These are phyloP conservation scores for Eurytoma californica DNA, from an alignment of 2,888 invertebrate genomes.

Conservation along the genomic window DNA sequence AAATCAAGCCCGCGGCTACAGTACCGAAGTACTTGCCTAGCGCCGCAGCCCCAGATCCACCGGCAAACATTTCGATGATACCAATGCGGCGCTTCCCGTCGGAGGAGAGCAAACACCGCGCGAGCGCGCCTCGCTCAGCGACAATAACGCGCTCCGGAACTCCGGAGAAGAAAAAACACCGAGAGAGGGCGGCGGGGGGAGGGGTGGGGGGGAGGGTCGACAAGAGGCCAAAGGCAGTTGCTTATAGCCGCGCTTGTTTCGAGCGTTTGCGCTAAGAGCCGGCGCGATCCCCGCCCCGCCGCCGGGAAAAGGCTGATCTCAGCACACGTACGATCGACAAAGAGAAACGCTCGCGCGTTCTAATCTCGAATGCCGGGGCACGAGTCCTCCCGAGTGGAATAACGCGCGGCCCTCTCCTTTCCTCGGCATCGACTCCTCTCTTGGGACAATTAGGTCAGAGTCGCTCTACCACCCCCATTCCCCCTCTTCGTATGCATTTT, in stretches of 20 bases:
- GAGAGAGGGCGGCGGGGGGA: too few species aligned
- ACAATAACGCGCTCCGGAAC: too few species aligned
- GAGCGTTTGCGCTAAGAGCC: conserved; percentile 31
- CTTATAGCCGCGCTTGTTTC: conserved; percentile 16
- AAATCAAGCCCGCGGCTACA: too few species aligned
- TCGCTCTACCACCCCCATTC: conserved; percentile 9
- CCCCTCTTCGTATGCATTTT: conserved; percentile 30
- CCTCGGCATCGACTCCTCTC: background rate
- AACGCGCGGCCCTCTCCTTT: conserved; percentile 16
- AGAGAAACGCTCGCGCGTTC: conserved; percentile 24
- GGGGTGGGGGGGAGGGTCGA: too few species aligned
- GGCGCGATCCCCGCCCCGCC: background rate
- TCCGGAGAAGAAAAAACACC: too few species aligned
- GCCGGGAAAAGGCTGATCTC: conserved; percentile 29
- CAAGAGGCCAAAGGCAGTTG: too few species aligned
- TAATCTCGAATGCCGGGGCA: conserved; percentile 48
- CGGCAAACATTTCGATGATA: too few species aligned
- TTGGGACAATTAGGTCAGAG: conserved; percentile 49
- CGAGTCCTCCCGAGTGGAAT: conserved; percentile 45
- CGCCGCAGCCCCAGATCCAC: too few species aligned
- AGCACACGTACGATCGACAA: conserved; percentile 17
- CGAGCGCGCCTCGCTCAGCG: too few species aligned
- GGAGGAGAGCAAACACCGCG: too few species aligned
- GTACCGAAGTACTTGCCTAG: too few species aligned
- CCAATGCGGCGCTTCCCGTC: too few species aligned